Evolutionary conservation across 2,888 invertebrate species (phyloP).

Genomic region (Macrophya annulata): DNA sequence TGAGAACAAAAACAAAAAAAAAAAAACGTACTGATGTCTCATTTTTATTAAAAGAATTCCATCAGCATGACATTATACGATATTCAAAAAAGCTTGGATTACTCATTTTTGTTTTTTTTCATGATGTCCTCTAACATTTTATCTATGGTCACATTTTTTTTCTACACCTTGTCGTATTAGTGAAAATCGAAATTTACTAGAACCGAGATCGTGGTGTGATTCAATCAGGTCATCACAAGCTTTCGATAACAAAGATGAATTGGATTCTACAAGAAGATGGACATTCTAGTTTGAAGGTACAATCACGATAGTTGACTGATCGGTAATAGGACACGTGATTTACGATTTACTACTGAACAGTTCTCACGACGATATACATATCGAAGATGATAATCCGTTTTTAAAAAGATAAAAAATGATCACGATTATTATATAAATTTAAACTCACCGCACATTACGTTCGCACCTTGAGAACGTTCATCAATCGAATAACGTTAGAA

Average conservation of each 20-base stretch:
- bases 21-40: too few species aligned
- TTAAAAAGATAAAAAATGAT: not conserved
- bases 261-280: not conserved
- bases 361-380: not conserved
- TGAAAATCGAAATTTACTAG: too few species aligned
- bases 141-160: not conserved
- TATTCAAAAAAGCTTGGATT: not conserved
- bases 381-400: not conserved
- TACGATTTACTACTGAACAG: not conserved
- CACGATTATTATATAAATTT: not conserved
- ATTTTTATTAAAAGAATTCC: not conserved
- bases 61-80: not conserved
- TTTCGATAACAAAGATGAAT: not conserved
- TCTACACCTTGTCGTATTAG: too few species aligned
- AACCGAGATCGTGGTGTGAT: too few species aligned
- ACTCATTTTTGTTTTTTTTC: not conserved
- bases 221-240: not conserved
- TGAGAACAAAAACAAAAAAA: not conserved
- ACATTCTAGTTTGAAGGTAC: not conserved
- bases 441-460: constrained; percentile 55
- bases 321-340: not conserved
- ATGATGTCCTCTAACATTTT: not conserved
- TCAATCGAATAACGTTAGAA: not conserved
- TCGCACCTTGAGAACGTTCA: not conserved
- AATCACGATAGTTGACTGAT: not conserved